phyloP scores from a whole-genome alignment of 2,113 vertebrate species.

The Tachysurus fulvidraco region DNA sequence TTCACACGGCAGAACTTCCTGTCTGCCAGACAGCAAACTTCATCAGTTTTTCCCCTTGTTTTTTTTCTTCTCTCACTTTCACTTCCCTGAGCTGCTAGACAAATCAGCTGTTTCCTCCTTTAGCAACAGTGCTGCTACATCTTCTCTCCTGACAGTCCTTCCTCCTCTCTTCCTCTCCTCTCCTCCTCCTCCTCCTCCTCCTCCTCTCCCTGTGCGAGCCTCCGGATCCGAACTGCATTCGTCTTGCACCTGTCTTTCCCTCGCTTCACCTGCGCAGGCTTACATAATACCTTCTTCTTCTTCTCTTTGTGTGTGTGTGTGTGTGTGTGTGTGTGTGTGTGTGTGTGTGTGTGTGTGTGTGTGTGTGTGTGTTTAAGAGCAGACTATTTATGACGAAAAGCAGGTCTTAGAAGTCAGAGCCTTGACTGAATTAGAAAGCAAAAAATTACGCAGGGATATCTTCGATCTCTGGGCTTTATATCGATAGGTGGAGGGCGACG shows the following conservation, averaged over 20 bases:
- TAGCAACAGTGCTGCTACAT: slow-evolving; percentile 50
- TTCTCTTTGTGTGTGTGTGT: background rate
- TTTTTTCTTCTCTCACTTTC: slow-evolving; percentile 37
- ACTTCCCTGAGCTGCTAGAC: slow-evolving; percentile 58
- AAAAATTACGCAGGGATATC: slow-evolving; percentile 33
- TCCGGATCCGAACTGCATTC: background rate
- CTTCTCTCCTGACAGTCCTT: slow-evolving; percentile 55
- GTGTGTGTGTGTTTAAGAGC: slow-evolving; percentile 12
- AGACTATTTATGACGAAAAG: slow-evolving; percentile 45
- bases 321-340: background rate
- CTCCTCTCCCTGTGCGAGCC: slow-evolving; percentile 28
- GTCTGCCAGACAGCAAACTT: background rate
- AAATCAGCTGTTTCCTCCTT: slow-evolving; percentile 62
- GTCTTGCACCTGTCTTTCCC: background rate
- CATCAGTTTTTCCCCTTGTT: background rate
- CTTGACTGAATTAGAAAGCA: slow-evolving; percentile 18
- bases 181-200: background rate
- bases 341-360: background rate
- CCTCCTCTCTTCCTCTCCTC: slow-evolving; percentile 16
- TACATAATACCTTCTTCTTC: slow-evolving; percentile 14
- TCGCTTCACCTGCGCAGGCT: slow-evolving; percentile 3
- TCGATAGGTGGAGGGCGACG: no score
- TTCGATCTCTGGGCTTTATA: no score
- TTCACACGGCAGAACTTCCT: slow-evolving; percentile 27
- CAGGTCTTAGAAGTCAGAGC: slow-evolving; percentile 18